phyloP scores from a whole-genome alignment of 2,113 vertebrate species.

The Aspidoscelis tigris region DNA sequence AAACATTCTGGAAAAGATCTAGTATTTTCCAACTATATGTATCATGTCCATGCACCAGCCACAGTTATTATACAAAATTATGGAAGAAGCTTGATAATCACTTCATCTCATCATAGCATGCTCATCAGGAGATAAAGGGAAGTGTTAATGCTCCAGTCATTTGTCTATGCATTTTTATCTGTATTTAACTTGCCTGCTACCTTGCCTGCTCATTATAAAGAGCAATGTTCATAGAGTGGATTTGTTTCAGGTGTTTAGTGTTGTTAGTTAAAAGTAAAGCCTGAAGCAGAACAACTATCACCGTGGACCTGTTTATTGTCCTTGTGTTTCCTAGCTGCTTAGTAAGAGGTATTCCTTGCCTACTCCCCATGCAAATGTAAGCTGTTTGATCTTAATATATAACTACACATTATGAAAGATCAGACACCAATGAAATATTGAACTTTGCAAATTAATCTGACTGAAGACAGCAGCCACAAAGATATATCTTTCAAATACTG shows the following conservation, averaged over 20 bases:
- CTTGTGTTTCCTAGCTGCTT: neutral
- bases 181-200: neutral
- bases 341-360: neutral
- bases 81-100: too few relatives aligned
- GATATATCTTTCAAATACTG: neutral
- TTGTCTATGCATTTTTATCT: neutral
- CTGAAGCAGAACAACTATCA: neutral
- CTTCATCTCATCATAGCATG: neutral
- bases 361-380: neutral
- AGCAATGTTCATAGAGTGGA: neutral
- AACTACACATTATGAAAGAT: neutral
- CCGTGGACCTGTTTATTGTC: neutral
- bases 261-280: conserved; percentile 5
- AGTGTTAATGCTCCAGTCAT: neutral
- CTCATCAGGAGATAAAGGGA: neutral
- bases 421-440: neutral
- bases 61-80: neutral
- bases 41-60: too few relatives aligned
- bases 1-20: too few relatives aligned
- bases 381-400: conserved; percentile 10
- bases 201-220: neutral
- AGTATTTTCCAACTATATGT: too few relatives aligned
- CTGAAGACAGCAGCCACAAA: neutral
- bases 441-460: neutral
- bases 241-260: neutral